Base-by-base conservation (phyloP, 2,113 vertebrate genomes). In the Pluvianellus socialis region DNA sequence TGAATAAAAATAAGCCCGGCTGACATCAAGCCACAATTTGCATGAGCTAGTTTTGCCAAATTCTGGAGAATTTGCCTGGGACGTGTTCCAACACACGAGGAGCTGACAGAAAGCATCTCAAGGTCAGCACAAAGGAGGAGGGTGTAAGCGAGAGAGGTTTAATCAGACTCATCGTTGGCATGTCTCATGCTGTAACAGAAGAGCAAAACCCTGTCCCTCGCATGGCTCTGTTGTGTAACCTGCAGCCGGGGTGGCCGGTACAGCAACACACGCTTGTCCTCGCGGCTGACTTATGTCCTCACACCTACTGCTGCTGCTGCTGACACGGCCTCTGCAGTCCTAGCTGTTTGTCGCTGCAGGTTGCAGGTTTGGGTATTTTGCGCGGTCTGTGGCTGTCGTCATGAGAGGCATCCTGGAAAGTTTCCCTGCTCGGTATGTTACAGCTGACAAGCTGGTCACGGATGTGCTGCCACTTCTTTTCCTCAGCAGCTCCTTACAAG, bases 1-100 rank as follows among this genome's bases (percentile, higher is more conserved):
- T 88, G 94, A 90, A 88, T 94, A 94, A 95, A 97, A 97, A 95
- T 95, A 97, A 91, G 81, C 62, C 80, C 53, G 62, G 66, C 4
- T 95, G 92, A 92, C 86, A 96, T 72, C n/a, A 61, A 95, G 73
- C 22, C 32, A 23, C 75, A 84, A 95, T 97, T 95, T 89, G n/a
- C 86, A 79, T 85, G 53, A 94, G 95, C 52, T 94, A 79, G 38
- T 79, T 82, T 95, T 94, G 81, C 84, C 87, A 92, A 0, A 92
- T 88, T 76, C 74, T 88, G 38, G 55, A 95, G 80, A 82, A 95
- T 95, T 91, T 95, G 6, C 45, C 73, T 55, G 74, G 93, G 82
- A 92, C 32, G 16, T 58, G 16, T 92, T 96, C 89, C 92, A 95
- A 83, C 49, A 85, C 74, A 71, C 1, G 30, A 89, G 80, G 74